Base-by-base conservation (phyloP, 2,888 invertebrate species). In the Drosophila anomalata region DNA sequence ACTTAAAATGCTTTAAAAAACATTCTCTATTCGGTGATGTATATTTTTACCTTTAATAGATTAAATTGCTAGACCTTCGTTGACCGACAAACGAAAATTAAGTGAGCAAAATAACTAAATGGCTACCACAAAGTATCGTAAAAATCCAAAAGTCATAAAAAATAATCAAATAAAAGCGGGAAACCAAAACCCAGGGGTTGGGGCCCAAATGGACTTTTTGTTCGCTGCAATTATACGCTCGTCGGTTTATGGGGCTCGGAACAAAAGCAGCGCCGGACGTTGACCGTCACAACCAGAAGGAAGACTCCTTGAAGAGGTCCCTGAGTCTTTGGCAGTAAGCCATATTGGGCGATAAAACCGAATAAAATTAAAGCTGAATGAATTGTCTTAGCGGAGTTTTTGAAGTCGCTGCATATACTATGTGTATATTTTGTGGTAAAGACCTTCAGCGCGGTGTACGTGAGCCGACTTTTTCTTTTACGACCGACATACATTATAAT, bases 401-500 rank as follows among this genome's bases (percentile, higher is more conserved):
- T 39, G 26, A 29, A 50, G 47, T 62, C 17, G 36, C 7, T 36
- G 14, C 31, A 24, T 24, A 46, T 7, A 26, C n/a, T 22, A 22
- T 31, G 33, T 33, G 31, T 17, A 8, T 31, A 2, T 41, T 39
- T 44, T n/a, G 9, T 9, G 29, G 29, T 9, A 29, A 9, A n/a
- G 6, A 5, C n/a, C 2, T 20, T 20, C 17, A 20, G 41, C 31
- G 31, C 1, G 5, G 22, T 22, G 22, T 46, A 87, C 81, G 85
- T 87, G 85, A 79, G 66, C 66, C 69, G 78, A 86, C 83, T 85
- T 75, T 87, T 78, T 76, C 72, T 75, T 82, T 83, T 71, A 80
- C 71, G 80, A 74, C 84, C 58, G 68, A 83, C 87, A 83, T 73
- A 83, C 81, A 84, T 83, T 78, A 87, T 80, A 84, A 84, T 84